These are phyloP conservation scores for Melanerpes aurifrons DNA, from an alignment of 2,113 vertebrate genomes.

Conservation along the genomic window DNA sequence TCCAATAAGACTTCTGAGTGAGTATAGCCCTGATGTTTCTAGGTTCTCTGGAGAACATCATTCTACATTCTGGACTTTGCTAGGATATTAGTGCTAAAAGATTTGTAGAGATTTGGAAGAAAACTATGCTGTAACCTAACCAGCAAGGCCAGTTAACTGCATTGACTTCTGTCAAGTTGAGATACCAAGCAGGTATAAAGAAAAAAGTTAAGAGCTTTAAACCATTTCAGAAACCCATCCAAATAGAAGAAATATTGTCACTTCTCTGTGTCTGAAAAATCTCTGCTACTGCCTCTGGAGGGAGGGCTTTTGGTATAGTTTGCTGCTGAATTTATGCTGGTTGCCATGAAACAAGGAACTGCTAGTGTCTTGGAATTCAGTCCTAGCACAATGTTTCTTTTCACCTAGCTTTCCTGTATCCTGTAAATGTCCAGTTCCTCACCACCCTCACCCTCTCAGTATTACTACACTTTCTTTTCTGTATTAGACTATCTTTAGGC, in stretches of 20 bases:
- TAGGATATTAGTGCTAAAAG: background rate
- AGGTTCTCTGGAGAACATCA: background rate
- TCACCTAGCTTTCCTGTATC: background rate
- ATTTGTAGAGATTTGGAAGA: background rate
- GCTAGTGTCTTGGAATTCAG: background rate
- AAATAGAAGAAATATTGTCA: background rate
- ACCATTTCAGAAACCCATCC: background rate
- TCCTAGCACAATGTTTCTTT: background rate
- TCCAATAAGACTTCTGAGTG: constrained; percentile 86
- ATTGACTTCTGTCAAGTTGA: background rate
- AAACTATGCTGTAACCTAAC: background rate
- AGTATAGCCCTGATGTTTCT: constrained; percentile 55
- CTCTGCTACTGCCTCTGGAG: background rate
- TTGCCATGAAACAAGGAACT: background rate
- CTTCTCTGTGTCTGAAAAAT: background rate
- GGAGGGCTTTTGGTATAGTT: background rate
- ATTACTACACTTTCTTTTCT: background rate
- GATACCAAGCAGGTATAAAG: background rate
- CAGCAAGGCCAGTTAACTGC: background rate
- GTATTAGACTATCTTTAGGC: background rate
- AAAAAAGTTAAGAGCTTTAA: background rate
- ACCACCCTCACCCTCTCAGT: background rate
- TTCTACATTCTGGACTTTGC: background rate
- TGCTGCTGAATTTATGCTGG: background rate
- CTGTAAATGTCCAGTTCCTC: background rate